phyloP scores from a whole-genome alignment of 2,797 vertebrate genomes.

The Jordanella pulchra region DNA sequence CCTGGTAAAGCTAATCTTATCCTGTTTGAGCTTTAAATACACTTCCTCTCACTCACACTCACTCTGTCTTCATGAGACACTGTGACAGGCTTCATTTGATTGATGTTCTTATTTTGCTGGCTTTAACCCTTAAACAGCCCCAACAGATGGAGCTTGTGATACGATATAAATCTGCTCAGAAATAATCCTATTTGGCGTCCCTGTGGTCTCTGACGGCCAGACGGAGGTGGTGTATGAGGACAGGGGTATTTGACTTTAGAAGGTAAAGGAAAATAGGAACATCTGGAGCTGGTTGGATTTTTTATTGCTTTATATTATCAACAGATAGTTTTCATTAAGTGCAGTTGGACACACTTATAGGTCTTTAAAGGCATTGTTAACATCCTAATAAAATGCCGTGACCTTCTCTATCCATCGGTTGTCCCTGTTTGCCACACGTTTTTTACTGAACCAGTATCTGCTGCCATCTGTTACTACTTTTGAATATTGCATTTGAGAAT shows the following conservation, averaged over 20 bases:
- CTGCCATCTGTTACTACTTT: too few species aligned
- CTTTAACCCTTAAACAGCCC: slow-evolving; percentile 37
- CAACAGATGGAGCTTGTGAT: slow-evolving; percentile 31
- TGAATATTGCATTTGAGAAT: neutral
- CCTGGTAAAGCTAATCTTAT: slow-evolving; percentile 36
- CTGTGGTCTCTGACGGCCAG: slow-evolving; percentile 16
- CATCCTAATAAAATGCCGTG: neutral
- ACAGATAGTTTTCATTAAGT: neutral
- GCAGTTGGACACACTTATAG: neutral
- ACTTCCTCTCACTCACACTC: slow-evolving; percentile 20
- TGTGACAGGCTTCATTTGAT: slow-evolving; percentile 37
- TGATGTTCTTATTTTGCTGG: slow-evolving; percentile 44
- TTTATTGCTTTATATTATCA: neutral
- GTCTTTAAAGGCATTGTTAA: neutral
- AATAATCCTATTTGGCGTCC: slow-evolving; percentile 26
- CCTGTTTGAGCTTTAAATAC: slow-evolving; percentile 35
- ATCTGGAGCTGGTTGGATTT: slow-evolving; percentile 13
- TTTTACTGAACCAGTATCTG: neutral
- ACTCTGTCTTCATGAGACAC: slow-evolving; percentile 24
- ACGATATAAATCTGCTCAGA: slow-evolving; percentile 17
- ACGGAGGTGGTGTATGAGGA: slow-evolving; percentile 11
- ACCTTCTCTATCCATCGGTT: neutral
- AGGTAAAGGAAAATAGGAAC: slow-evolving; percentile 38
- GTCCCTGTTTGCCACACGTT: neutral
- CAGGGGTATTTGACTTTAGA: slow-evolving; percentile 17